phyloP scores from a whole-genome alignment of 2,113 vertebrate genomes.

The Dasyprocta punctata region DNA sequence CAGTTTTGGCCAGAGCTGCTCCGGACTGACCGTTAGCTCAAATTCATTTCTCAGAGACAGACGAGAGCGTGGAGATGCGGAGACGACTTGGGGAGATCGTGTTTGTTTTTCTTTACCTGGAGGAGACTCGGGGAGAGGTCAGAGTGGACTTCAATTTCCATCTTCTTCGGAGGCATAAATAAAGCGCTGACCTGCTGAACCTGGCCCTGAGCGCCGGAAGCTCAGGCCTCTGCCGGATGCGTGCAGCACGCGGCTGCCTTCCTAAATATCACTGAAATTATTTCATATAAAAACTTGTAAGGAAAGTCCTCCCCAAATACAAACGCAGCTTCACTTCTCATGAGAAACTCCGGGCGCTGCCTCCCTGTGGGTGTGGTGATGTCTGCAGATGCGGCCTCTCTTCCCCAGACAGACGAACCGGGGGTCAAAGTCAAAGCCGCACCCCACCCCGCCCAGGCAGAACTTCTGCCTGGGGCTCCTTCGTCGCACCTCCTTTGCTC shows the following conservation, averaged over 20 bases:
- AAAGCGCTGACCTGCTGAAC: slow-evolving; percentile 61
- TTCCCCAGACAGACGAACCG: fast-evolving
- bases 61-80: not conserved
- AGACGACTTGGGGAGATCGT: slow-evolving; percentile 58
- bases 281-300: slow-evolving; percentile 26
- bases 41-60: slow-evolving; percentile 75
- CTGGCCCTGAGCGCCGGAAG: not conserved
- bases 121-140: slow-evolving; percentile 35
- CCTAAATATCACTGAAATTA: slow-evolving; percentile 67
- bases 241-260: not conserved
- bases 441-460: not conserved
- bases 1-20: not conserved
- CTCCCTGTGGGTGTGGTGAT: not conserved
- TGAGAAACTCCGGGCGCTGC: not conserved
- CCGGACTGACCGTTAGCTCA: not conserved
- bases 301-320: not conserved
- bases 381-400: not conserved
- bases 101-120: slow-evolving; percentile 60
- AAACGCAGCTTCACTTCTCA: not conserved
- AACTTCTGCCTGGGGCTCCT: fast-evolving
- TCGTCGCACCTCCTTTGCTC: not conserved
- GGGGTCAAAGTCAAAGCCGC: too few species aligned
- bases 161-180: slow-evolving; percentile 54
- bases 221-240: not conserved
- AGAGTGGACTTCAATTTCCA: slow-evolving; percentile 52